Percentiles rank a stretch among this genome's conserved stretches.
Conservation (phyloP, 2,113 vertebrate species). For the Nothobranchius kuhntae region DNA sequence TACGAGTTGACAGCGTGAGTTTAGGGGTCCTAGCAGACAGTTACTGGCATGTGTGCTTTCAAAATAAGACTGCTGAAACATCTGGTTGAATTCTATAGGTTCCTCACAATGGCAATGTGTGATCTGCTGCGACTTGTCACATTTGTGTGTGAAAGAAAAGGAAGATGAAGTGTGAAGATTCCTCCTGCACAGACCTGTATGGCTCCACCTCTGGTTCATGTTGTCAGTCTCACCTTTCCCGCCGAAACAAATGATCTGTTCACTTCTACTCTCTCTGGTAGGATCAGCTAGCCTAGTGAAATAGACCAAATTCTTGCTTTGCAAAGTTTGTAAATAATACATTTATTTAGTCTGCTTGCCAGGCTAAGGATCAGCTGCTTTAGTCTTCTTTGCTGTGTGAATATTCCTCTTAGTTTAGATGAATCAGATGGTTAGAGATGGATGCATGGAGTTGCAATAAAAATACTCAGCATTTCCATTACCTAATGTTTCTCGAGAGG, state of each 20-base stretch:
- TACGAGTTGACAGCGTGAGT: too few species aligned
- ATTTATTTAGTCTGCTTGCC: too few species aligned
- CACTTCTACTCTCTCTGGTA: too few species aligned
- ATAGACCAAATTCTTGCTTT: too few species aligned
- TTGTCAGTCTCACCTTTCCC: conserved; percentile 19
- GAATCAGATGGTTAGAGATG: too few species aligned
- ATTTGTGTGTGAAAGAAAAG: conserved; percentile 4
- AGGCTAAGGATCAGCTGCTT: background rate
- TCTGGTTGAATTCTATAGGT: background rate
- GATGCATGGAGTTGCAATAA: too few species aligned
- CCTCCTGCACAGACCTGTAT: background rate
- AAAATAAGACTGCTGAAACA: background rate
- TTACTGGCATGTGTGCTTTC: too few species aligned
- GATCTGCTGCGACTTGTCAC: background rate
- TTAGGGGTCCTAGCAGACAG: too few species aligned
- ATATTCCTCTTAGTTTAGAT: background rate
- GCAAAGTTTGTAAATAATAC: too few species aligned
- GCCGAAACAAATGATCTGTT: too few species aligned
- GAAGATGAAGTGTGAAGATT: conserved; percentile 16
- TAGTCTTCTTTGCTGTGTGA: conserved; percentile 6
- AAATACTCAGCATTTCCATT: conserved; percentile 20
- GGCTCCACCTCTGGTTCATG: conserved; percentile 1
- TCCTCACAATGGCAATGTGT: background rate
- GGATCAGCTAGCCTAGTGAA: too few species aligned
- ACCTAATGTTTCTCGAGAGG: conserved; percentile 37